A percentile compares a stretch with the other conserved stretches of the same genome.
These are phyloP conservation scores for Iphiclides podalirius DNA, from an alignment of 2,888 invertebrate species.

Conservation along the genomic window DNA sequence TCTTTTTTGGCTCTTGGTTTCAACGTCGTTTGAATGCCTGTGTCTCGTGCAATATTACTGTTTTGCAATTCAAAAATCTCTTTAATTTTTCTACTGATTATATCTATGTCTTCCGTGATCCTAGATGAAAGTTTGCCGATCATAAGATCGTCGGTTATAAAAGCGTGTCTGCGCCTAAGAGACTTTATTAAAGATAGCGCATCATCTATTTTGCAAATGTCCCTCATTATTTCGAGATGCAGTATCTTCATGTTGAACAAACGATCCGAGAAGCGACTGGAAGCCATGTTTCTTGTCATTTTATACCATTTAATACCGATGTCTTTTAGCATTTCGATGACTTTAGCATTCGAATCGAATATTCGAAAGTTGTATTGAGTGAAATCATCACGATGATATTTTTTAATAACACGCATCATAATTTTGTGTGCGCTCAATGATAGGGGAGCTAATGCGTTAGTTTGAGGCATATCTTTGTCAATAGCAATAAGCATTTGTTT, in stretches of 20 bases:
- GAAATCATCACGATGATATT: slow-evolving; percentile 38
- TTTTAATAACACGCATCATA: slow-evolving; percentile 44
- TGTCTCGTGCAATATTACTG: slow-evolving; percentile 1
- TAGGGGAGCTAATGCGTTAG: slow-evolving; percentile 38
- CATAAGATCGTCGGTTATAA: slow-evolving; percentile 32
- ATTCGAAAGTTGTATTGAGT: slow-evolving; percentile 30
- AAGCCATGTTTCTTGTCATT: slow-evolving; percentile 33
- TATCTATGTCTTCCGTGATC: slow-evolving; percentile 37
- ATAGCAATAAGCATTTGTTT: slow-evolving; percentile 42
- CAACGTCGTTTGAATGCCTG: neutral
- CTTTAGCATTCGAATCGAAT: slow-evolving; percentile 40
- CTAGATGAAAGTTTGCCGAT: slow-evolving; percentile 36
- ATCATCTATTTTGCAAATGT: slow-evolving; percentile 49
- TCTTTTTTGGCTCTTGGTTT: slow-evolving; percentile 33
- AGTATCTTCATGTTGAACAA: slow-evolving; percentile 50
- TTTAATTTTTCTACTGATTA: slow-evolving; percentile 38
- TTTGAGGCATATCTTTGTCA: slow-evolving; percentile 37
- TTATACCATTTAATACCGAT: slow-evolving; percentile 46
- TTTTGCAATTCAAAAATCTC: slow-evolving; percentile 31
- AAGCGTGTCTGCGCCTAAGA: slow-evolving; percentile 45
- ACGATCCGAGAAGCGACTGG: slow-evolving; percentile 36
- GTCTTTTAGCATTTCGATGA: slow-evolving; percentile 41
- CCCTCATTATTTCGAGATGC: slow-evolving; percentile 42
- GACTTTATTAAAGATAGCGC: slow-evolving; percentile 42
- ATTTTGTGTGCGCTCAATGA: slow-evolving; percentile 41